phyloP scores from a whole-genome alignment of 2,113 vertebrate species.

The Atlantisia rogersi region DNA sequence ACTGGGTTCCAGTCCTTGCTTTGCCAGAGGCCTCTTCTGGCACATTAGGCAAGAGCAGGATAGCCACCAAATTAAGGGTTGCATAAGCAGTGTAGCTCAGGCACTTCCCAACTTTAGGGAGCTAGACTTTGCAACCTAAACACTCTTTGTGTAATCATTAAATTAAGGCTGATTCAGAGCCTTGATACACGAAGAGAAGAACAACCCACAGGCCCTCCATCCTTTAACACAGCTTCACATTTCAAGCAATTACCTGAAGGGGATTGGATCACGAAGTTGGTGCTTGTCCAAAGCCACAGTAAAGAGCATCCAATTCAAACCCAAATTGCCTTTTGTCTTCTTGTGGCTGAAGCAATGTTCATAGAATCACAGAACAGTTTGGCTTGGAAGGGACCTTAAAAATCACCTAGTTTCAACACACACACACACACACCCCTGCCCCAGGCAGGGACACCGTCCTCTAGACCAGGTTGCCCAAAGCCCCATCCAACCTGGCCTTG shows the following conservation, averaged over 20 bases:
- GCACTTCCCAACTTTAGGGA: slow-evolving; percentile 8
- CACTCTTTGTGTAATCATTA: neutral
- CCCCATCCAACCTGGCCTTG: too few relatives aligned
- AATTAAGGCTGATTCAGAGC: slow-evolving; percentile 35
- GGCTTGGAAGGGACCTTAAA: too few relatives aligned
- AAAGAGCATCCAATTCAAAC: neutral
- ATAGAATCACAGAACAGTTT: too few relatives aligned
- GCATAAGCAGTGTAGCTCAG: neutral
- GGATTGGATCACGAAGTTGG: neutral
- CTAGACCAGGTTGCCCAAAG: too few relatives aligned
- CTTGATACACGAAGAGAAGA: neutral
- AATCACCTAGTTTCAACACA: too few relatives aligned
- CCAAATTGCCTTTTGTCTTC: neutral
- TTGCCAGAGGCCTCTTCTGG: neutral
- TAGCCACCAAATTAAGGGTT: neutral
- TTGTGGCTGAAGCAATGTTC: neutral
- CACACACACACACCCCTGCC: too few relatives aligned
- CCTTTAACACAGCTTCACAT: neutral
- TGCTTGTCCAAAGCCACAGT: neutral
- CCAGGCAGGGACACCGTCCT: too few relatives aligned
- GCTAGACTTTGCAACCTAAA: neutral
- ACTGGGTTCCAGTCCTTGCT: neutral
- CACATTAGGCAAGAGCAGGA: neutral
- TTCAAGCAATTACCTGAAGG: slow-evolving; percentile 2
- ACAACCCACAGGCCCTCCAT: neutral